A percentile compares a stretch with the other conserved stretches of the same genome.
Evolutionary conservation across 2,888 invertebrate species (phyloP).

Genomic region (Pterobdella sp.): DNA sequence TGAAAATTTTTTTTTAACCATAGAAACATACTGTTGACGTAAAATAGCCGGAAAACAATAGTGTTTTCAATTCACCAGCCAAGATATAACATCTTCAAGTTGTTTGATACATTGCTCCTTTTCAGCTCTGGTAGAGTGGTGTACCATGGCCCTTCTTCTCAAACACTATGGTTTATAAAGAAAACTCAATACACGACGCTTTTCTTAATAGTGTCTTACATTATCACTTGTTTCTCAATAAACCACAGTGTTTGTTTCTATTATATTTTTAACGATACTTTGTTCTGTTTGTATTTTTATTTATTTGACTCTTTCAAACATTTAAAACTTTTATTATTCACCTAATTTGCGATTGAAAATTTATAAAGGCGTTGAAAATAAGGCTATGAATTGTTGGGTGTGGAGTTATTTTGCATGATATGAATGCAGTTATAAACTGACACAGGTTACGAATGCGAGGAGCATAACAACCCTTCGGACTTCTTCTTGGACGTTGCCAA

Average conservation of each 20-base stretch:
- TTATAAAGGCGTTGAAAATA: too few species aligned
- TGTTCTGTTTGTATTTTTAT: background rate
- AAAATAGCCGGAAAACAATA: too few species aligned
- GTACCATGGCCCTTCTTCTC: conserved; percentile 45
- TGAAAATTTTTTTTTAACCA: too few species aligned
- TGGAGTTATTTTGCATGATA: too few species aligned
- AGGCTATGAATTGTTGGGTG: background rate
- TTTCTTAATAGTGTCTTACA: too few species aligned
- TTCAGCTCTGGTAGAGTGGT: conserved; percentile 44
- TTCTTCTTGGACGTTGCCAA: conserved; percentile 50
- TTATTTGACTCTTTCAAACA: background rate
- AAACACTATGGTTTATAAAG: conserved; percentile 44
- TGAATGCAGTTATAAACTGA: too few species aligned
- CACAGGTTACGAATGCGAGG: conserved; percentile 46
- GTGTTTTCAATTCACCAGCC: conserved; percentile 52
- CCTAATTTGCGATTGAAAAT: too few species aligned
- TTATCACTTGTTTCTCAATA: too few species aligned
- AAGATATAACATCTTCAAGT: conserved; percentile 47
- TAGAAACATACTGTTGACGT: too few species aligned
- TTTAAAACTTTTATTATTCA: background rate
- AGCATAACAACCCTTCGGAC: conserved; percentile 50
- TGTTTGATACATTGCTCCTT: conserved; percentile 47
- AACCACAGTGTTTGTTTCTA: too few species aligned
- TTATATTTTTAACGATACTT: too few species aligned
- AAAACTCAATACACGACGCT: conserved; percentile 45